Conservation (phyloP, 2,797 vertebrate species). For the Labeo calbasu region DNA sequence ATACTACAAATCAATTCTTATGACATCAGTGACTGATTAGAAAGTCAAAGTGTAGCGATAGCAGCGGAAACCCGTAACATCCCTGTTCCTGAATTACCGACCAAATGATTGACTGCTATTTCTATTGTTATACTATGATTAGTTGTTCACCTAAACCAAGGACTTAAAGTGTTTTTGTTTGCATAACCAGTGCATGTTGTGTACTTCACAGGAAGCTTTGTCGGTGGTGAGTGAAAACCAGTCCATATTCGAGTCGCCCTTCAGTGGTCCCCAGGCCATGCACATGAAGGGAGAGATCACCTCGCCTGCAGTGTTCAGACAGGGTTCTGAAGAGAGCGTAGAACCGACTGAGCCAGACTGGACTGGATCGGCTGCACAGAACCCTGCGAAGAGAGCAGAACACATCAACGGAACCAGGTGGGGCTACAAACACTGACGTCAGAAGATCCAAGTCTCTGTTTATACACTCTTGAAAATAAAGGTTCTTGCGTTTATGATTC, state of each 20-base stretch:
- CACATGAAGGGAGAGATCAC: conserved; percentile 83
- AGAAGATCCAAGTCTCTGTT: background rate
- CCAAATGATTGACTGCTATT: background rate
- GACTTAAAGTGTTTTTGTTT: conserved; percentile 3
- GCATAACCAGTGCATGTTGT: conserved; percentile 53
- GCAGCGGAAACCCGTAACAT: background rate
- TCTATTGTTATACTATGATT: background rate
- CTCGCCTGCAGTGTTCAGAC: conserved; percentile 72
- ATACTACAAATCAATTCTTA: background rate
- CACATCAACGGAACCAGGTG: conserved; percentile 84
- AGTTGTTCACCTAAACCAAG: conserved; percentile 3
- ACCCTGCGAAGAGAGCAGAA: conserved; percentile 75
- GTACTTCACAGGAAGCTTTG: conserved; percentile 80
- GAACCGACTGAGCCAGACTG: conserved; percentile 78
- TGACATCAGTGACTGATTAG: conserved; percentile 5
- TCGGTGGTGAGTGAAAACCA: conserved; percentile 85
- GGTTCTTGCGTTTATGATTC: background rate
- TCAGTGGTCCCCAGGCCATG: conserved; percentile 69
- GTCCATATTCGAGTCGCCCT: conserved; percentile 80
- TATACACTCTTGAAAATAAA: background rate
- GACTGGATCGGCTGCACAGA: conserved; percentile 65
- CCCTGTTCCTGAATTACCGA: background rate
- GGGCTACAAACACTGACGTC: conserved; percentile 32
- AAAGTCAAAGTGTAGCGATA: background rate
- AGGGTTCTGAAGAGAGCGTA: conserved; percentile 75